Evolutionary conservation across 2,797 vertebrate species (phyloP), one percentile per base, ranked within the genome.

Genomic region (Platyrinchus mystaceus): DNA sequence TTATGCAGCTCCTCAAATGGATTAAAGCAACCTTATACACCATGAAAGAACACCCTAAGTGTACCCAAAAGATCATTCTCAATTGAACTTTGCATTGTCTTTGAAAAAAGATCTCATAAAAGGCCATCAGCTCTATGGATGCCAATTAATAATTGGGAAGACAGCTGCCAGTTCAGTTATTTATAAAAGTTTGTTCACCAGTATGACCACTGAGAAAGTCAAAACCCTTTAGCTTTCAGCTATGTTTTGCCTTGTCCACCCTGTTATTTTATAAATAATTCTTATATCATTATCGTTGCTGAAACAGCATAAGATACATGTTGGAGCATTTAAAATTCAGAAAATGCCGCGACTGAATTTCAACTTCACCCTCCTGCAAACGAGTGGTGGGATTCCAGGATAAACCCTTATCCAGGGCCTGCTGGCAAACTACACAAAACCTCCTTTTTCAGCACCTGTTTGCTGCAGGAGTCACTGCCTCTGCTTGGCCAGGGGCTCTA

Each of bases 401-500:
- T 10, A 85, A 85, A 8, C 16, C 34, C 49, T 76, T 20, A 37
- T 56, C 82, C 36, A 3, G 20, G 4, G 10, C 21, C 82, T 64
- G 49, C 23, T 87, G 89, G 76, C 58, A 90, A 68, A 66, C 22
- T 21, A 24, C 68, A 77, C 60, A 75, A 32, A 74, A 56, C 30
- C 46, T 80, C 46, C 74, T 77, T 68, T 63, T 69, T 52, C 84
- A 53, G 67, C 75, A 32, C 37, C 67, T 14, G 1, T 20, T 21
- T 59, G 70, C 30, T 14, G 22, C 55, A 22, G 59, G 50, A 43
- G 32, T 41, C 12, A 13, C n/a, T 10, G 2, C 70, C 68, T 53
- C 37, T 0, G 0, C 70, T 49, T 12, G 0, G 36, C 20, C 1
- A 41, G 50, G 2, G 3, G 44, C 30, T 90, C 23, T 50, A 6